Evolutionary conservation across 1,140 invertebrate genomes (phyloP).

Genomic region (Brachionus asplanchnoidis): DNA sequence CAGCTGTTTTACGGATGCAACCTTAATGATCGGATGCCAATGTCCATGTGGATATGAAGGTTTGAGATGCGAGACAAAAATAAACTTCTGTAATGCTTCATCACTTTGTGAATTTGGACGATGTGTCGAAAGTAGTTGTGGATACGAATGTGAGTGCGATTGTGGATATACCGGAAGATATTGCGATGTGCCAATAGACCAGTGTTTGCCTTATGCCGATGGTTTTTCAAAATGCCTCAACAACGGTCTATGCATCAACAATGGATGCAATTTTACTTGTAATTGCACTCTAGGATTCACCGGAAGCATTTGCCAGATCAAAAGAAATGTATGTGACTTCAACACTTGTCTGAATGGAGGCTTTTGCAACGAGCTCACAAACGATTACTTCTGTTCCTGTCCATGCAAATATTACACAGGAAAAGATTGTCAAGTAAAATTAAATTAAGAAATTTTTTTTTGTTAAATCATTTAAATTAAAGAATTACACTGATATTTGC

Average conservation of each 20-base stretch:
- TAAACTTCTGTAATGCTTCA: constrained; percentile 68
- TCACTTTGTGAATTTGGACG: constrained; percentile 50
- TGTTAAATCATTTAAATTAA: background rate
- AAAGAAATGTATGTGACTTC: background rate
- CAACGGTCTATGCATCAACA: constrained; percentile 3
- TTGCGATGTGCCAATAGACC: constrained; percentile 15
- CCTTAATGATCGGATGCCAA: constrained; percentile 8
- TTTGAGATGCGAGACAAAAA: constrained; percentile 89
- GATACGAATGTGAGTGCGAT: background rate
- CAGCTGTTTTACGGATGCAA: constrained; percentile 34
- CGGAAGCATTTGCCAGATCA: constrained; percentile 13
- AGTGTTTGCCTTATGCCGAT: background rate
- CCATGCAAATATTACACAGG: constrained; percentile 11
- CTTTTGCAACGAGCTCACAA: background rate
- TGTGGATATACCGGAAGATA: constrained; percentile 30
- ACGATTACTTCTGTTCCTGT: constrained; percentile 44
- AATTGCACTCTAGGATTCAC: constrained; percentile 30
- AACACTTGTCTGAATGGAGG: constrained; percentile 31
- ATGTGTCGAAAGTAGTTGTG: constrained; percentile 43
- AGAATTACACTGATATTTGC: background rate
- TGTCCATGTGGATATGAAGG: constrained; percentile 91
- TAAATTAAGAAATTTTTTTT: constrained; percentile 71
- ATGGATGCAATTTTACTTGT: background rate
- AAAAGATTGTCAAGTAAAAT: constrained; percentile 63
- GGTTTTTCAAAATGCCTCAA: constrained; percentile 11